Conservation (phyloP, 1,140 invertebrate species). For the Muscidifurax raptorellus region DNA sequence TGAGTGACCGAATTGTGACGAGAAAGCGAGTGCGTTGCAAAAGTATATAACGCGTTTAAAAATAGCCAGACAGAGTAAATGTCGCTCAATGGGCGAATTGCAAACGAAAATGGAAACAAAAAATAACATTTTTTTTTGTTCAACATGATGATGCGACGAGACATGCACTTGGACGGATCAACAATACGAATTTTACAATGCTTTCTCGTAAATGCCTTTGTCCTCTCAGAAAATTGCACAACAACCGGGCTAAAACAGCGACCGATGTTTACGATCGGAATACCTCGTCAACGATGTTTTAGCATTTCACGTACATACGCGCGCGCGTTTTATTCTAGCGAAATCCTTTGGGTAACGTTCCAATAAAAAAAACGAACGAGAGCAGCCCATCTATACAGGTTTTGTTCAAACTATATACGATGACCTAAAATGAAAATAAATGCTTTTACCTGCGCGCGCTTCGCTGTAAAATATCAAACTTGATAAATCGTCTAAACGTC, state of each 20-base stretch:
- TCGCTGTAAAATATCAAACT: background rate
- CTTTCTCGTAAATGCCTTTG: conserved; percentile 49
- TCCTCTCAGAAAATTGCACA: conserved; percentile 48
- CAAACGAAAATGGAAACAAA: background rate
- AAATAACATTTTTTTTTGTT: conserved; percentile 10
- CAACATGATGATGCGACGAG: conserved; percentile 7
- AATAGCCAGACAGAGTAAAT: too few species aligned
- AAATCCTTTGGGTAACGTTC: conserved; percentile 46
- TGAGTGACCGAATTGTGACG: too few species aligned
- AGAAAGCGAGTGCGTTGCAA: too few species aligned
- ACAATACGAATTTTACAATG: conserved; percentile 49
- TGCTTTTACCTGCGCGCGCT: background rate
- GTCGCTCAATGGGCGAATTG: too few species aligned
- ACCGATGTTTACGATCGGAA: conserved; percentile 47
- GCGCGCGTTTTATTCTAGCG: conserved; percentile 35
- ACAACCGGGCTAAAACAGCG: conserved; percentile 43
- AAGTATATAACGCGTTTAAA: too few species aligned
- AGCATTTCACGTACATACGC: conserved; percentile 44
- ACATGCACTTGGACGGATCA: conserved; percentile 22
- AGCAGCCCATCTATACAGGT: background rate
- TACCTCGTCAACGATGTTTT: conserved; percentile 53
- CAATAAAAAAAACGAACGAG: conserved; percentile 49
- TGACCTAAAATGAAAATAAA: conserved; percentile 38
- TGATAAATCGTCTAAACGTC: background rate
- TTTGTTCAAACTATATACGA: background rate